These are phyloP conservation scores for Aratinga solstitialis DNA, from an alignment of 2,797 vertebrate species.

Conservation along the genomic window DNA sequence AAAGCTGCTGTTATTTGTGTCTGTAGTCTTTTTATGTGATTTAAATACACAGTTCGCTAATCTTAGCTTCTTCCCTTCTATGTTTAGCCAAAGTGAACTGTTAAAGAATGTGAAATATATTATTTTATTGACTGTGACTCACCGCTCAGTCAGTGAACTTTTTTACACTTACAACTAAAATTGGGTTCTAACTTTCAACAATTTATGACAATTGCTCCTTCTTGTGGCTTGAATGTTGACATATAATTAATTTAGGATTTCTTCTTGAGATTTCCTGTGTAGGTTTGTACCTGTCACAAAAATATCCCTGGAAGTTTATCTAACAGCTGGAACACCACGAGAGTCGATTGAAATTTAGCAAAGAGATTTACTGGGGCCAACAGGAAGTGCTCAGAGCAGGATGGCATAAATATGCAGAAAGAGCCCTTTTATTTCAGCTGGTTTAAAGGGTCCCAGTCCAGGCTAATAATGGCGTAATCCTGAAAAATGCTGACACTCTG, in stretches of 20 bases:
- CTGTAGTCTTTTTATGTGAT: constrained; percentile 22
- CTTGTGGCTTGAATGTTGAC: constrained; percentile 81
- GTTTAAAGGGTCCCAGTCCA: constrained; percentile 30
- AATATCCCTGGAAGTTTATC: constrained; percentile 78
- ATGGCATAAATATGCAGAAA: constrained; percentile 65
- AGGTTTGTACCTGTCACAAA: constrained; percentile 79
- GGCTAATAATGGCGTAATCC: constrained; percentile 20
- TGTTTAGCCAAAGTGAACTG: constrained; percentile 73
- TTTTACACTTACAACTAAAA: constrained; percentile 69
- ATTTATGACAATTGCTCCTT: constrained; percentile 81
- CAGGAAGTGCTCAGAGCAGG: constrained; percentile 60
- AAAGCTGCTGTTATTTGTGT: not conserved
- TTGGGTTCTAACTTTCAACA: constrained; percentile 71
- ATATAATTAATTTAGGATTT: constrained; percentile 81
- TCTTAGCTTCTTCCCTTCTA: constrained; percentile 57
- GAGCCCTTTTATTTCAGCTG: constrained; percentile 25
- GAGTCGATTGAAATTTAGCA: constrained; percentile 39
- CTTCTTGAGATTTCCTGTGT: constrained; percentile 76
- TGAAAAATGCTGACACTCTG: constrained; percentile 25
- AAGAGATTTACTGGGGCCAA: constrained; percentile 54
- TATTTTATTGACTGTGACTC: constrained; percentile 73
- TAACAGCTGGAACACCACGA: constrained; percentile 67
- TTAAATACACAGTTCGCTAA: constrained; percentile 43
- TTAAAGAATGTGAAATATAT: constrained; percentile 76
- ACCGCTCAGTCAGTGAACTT: constrained; percentile 66